Base-by-base conservation (phyloP, 2,797 vertebrate species). In the Microctenopoma steveboyesi region DNA sequence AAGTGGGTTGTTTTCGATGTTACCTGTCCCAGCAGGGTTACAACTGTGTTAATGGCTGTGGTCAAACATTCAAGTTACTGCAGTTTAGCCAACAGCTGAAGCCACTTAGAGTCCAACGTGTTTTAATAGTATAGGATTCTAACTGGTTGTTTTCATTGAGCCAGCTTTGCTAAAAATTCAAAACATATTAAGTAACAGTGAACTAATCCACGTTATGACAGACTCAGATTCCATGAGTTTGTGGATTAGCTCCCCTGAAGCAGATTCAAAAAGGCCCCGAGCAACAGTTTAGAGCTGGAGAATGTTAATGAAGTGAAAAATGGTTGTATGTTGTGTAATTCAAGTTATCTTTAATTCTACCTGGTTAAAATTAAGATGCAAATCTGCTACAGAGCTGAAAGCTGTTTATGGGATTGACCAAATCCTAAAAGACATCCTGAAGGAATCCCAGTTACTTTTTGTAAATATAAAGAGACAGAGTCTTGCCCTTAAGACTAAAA, bases 181-280 rank as follows among this genome's bases (percentile, higher is more conserved):
- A 83, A 89, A 82, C 76, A 83, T 11, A 71, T 85, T 74, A 56
- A 8, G 16, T 10, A 88, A 89, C 30, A 12, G 28, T 37, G 45
- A 69, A 25, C 1, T 15, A 39, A 43, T 58, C 4, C 54, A 45
- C 27, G 50, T 22, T 11, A 57, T 39, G 27, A 65, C 13, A 22
- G 39, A 25, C 45, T 58, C 7, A 39, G 49, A 65, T 68, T 70
- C 16, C 11, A 46, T 4, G 48, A 71, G 27, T 53, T 50, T 54
- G 33, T 47, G 56, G 54, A 55, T 72, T 30, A 54, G 52, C 42
- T 75, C 4, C 59, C 55, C 9, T 42, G 48, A 63, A 75, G 69
- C 18, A 48, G 55, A 76, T 52, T 68, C 47, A 15, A 15, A 62
- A 39, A 63, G 10, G 6, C 4, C 15, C 33, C 48, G 33, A 52